Conservation (phyloP, 2,888 invertebrate genomes). For the Saturnia pavonia region DNA sequence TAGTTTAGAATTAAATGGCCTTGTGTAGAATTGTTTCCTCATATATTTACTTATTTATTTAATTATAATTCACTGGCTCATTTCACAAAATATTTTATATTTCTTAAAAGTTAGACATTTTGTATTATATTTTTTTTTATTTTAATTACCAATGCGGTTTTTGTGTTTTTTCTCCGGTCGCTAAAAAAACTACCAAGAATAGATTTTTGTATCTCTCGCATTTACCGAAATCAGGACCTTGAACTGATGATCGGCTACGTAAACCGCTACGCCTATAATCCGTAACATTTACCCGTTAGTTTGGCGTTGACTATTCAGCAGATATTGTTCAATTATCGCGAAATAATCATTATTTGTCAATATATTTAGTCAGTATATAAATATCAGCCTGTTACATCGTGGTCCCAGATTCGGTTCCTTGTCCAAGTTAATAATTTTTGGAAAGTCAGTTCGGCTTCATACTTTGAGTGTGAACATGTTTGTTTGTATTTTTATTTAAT, state of each 20-base stretch:
- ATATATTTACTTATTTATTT: too few relatives aligned
- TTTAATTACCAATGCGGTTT: too few relatives aligned
- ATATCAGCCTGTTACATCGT: not conserved
- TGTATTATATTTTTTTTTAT: too few relatives aligned
- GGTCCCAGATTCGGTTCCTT: not conserved
- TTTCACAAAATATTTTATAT: too few relatives aligned
- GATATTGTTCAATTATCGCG: not conserved
- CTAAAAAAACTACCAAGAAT: not conserved
- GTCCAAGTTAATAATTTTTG: not conserved
- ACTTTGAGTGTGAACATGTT: too few relatives aligned
- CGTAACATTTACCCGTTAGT: conserved; percentile 13
- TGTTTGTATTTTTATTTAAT: too few relatives aligned
- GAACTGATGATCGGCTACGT: not conserved
- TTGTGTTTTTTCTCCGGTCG: too few relatives aligned
- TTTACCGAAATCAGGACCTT: conserved; percentile 1
- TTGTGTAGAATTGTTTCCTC: too few relatives aligned
- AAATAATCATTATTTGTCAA: not conserved
- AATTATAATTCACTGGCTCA: too few relatives aligned
- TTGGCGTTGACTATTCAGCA: not conserved
- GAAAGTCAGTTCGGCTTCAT: too few relatives aligned
- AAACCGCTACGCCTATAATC: conserved; percentile 1
- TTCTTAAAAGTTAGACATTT: too few relatives aligned
- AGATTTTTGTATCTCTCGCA: not conserved
- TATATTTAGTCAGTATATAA: not conserved
- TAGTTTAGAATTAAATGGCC: too few relatives aligned